A percentile compares a stretch with the other conserved stretches of the same genome.
Conservation (phyloP, 1,140 invertebrate genomes). For the Drosophila azteca region DNA sequence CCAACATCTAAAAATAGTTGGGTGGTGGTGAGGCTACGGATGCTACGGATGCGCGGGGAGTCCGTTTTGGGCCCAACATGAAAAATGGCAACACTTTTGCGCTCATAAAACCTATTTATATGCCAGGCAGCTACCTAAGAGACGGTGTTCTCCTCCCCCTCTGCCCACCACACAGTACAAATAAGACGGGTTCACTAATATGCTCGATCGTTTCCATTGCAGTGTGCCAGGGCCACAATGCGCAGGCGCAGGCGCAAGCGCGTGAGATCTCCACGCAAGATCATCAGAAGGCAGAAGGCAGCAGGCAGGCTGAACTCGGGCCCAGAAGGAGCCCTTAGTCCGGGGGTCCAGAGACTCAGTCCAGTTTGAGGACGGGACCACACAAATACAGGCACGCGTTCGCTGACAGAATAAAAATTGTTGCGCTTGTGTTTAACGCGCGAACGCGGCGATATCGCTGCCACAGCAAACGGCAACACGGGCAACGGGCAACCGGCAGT, state of each 20-base stretch:
- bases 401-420: slow-evolving; percentile 84
- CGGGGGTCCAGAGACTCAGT: slow-evolving; percentile 25
- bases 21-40: neutral
- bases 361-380: slow-evolving; percentile 79
- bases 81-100: slow-evolving; percentile 82
- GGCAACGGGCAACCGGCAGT: slow-evolving; percentile 24
- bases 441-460: slow-evolving; percentile 81
- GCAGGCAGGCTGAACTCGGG: slow-evolving; percentile 23
- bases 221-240: slow-evolving; percentile 37
- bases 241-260: slow-evolving; percentile 68
- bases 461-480: slow-evolving; percentile 18
- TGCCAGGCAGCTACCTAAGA: slow-evolving; percentile 38
- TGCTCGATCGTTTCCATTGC: slow-evolving; percentile 53
- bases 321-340: slow-evolving; percentile 26
- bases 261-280: slow-evolving; percentile 81
- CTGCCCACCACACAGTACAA: neutral
- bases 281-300: slow-evolving; percentile 41
- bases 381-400: slow-evolving; percentile 84
- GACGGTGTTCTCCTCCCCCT: neutral
- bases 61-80: slow-evolving; percentile 52
- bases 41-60: slow-evolving; percentile 2
- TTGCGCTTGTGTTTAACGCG: slow-evolving; percentile 84
- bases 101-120: slow-evolving; percentile 81
- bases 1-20: slow-evolving; percentile 72
- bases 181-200: slow-evolving; percentile 50